Evolutionary conservation across 2,888 invertebrate genomes (phyloP), one percentile per base, ranked within the genome.

Genomic region (Metopia argyrocephala): DNA sequence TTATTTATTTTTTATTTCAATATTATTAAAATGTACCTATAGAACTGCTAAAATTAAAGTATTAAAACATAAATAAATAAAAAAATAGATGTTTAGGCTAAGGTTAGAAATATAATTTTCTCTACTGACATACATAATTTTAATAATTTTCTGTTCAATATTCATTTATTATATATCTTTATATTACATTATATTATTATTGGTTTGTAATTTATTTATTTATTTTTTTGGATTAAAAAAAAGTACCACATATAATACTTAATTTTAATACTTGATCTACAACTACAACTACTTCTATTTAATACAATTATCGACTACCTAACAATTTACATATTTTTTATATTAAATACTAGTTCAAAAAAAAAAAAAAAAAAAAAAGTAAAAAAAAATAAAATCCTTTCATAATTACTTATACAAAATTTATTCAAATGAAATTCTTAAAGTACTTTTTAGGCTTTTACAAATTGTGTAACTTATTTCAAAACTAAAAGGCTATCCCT

Each of bases 201-300:
- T 78, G 48, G 28, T 65, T 61, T 73, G 48, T 15, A 21, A 38
- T 70, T 70, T 21, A 9, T 56, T 75, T 66, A 27, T 1, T 52
- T 78, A 2, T 45, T 18, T 28, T 21, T 52, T 56, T 62, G 23
- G 23, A 0, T 73, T 23, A 62, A 21, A 48, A 27, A 57, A 71
- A 71, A 73, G 68, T 71, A 80, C 62, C 69, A 59, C 65, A 81
- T 68, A 78, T 65, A 64, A 76, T 68, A 70, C 76, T 64, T 12
- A 56, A 18, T 73, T 50, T 57, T 64, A 57, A 64, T 68, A 76
- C 59, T 68, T 66, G 65, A 48, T 71, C 59, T 52, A 76, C 69
- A 56, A 61, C 62, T 68, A 61, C 28, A 38, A 57, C 73, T 61
- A 61, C 61, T 68, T 52, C 71, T 62, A 69, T 48, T 59, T 50